Evolutionary conservation across 2,797 vertebrate species (phyloP).

Genomic region (Champsocephalus gunnari): DNA sequence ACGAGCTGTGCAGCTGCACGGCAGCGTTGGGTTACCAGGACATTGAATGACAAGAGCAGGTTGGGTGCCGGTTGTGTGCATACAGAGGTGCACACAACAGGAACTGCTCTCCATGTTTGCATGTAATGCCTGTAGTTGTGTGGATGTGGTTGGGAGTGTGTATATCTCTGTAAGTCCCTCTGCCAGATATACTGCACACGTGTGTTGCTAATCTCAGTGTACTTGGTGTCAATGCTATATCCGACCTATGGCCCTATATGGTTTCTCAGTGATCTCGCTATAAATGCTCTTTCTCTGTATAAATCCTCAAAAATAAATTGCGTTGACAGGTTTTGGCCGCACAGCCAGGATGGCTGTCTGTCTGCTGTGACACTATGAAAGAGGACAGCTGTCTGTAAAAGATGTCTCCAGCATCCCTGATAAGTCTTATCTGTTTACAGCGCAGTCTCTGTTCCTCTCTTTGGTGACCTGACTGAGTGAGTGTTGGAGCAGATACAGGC

Average conservation of each 20-base stretch:
- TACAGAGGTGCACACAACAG: constrained; percentile 77
- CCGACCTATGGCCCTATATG: constrained; percentile 72
- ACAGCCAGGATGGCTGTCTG: constrained; percentile 25
- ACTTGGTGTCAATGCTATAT: constrained; percentile 70
- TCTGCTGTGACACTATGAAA: constrained; percentile 48
- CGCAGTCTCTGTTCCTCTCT: constrained; percentile 29
- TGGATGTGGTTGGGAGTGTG: constrained; percentile 18
- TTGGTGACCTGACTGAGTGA: constrained; percentile 63
- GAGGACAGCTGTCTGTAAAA: constrained; percentile 57
- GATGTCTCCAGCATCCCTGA: constrained; percentile 67
- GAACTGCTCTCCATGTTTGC: constrained; percentile 43
- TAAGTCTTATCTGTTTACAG: constrained; percentile 79
- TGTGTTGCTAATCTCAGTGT: constrained; percentile 73
- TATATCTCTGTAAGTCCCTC: constrained; percentile 58
- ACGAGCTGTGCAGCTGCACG: constrained; percentile 87
- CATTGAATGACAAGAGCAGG: constrained; percentile 90
- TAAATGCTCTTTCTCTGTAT: constrained; percentile 65
- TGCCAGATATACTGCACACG: constrained; percentile 53
- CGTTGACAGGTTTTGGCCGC: constrained; percentile 30
- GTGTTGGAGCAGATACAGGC: constrained; percentile 69
- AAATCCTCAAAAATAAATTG: constrained; percentile 64
- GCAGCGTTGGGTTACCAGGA: constrained; percentile 86
- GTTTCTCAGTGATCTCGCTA: constrained; percentile 53
- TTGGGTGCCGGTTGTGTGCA: constrained; percentile 73
- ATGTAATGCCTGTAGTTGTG: constrained; percentile 27